A percentile compares a stretch with the other conserved stretches of the same genome.
Evolutionary conservation across 2,797 vertebrate species (phyloP).

Genomic region (Sebastes paucispinis): DNA sequence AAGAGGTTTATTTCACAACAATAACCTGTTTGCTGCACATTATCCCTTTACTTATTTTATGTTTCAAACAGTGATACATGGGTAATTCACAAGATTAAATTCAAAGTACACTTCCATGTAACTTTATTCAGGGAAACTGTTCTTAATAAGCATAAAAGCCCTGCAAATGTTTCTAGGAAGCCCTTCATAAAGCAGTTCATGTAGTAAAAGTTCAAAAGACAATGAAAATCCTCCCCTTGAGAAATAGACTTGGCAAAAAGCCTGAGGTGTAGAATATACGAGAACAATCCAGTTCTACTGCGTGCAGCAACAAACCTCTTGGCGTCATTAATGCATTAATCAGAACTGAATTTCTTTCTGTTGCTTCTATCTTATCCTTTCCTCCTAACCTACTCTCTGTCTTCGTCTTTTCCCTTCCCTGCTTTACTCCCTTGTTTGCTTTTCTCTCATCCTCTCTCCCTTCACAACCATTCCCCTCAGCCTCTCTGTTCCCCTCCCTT

Average conservation of each 20-base stretch:
- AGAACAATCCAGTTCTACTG: neutral
- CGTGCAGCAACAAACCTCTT: neutral
- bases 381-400: neutral
- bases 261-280: neutral
- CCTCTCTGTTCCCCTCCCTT: conserved; percentile 32
- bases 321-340: neutral
- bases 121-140: neutral
- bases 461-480: conserved; percentile 8
- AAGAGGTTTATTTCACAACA: too few species aligned
- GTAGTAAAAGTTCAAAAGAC: conserved; percentile 8
- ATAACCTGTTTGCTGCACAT: too few species aligned
- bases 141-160: neutral
- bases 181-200: neutral
- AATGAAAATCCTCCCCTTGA: neutral
- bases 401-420: neutral
- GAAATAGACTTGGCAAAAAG: conserved; percentile 7
- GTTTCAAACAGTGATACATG: neutral
- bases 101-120: too few species aligned
- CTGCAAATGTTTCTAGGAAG: neutral
- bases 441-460: conserved; percentile 4
- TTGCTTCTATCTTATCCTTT: neutral
- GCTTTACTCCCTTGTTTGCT: conserved; percentile 22
- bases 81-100: neutral
- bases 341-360: neutral
- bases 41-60: neutral